Evolutionary conservation across 1,140 invertebrate genomes (phyloP), one percentile per base, ranked within the genome.

Genomic region (Drosophila miranda): DNA sequence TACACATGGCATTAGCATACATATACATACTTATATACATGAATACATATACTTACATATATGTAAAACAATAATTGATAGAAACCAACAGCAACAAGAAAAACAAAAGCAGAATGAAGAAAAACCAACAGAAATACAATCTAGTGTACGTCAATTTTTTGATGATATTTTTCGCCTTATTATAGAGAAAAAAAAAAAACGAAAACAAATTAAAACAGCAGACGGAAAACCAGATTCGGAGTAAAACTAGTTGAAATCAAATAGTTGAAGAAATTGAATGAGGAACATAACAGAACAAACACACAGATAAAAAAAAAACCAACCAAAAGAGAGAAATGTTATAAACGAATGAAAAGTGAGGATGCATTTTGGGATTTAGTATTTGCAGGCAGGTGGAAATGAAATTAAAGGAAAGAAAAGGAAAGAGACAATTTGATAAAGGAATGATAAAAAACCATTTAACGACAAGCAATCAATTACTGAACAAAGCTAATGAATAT

Each of bases 121-220:
- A 30, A 59, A 54, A 69, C 48, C 56, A 80, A 70, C 64, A 71
- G 46, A 78, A 78, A 80, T 81, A 81, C 82, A 87, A 81, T 87
- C 82, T 86, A 87, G 81, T 81, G 81, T 87, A 86, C 74, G 81
- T 86, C 81, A 86, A 86, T 87, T 87, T 83, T 87, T 86, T 86
- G 81, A 86, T 86, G 81, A 86, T 86, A 87, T 86, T 86, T 86
- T 86, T 86, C 81, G 81, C 81, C 81, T 86, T 86, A 84, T 84
- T 79, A 84, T 86, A 86, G 78, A 86, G 62, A 86, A 51, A 63
- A 57, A 45, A 53, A 48, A 50, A 51, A 41, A 28, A 46, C 28
- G 38, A 38, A 52, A 48, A 57, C 26, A 60, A 75, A 60, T 28
- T 7, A 26, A 50, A 75, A 57, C 21, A 56, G 41, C 21, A 28